Evolutionary conservation across 1,140 invertebrate genomes (phyloP).

Genomic region (Ceratoteleas bidentatus): DNA sequence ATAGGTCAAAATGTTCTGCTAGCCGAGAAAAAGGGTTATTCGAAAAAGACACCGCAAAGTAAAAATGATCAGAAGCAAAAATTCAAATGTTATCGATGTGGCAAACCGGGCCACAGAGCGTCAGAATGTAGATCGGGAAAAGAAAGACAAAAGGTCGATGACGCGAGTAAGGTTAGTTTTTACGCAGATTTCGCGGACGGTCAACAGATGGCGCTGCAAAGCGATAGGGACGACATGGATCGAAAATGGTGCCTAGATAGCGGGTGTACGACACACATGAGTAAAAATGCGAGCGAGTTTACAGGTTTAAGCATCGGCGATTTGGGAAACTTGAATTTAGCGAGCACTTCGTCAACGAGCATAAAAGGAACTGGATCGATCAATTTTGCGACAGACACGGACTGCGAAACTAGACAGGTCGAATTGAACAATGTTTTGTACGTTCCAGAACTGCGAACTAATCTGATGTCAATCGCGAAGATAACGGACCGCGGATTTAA

Average conservation of each 20-base stretch:
- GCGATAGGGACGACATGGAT: neutral
- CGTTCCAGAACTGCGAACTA: constrained; percentile 3
- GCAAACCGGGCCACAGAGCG: neutral
- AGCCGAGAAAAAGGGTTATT: constrained; percentile 1
- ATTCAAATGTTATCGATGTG: constrained; percentile 1
- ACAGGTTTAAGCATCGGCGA: neutral
- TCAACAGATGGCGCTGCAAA: neutral
- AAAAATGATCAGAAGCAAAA: neutral
- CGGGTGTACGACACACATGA: constrained; percentile 5
- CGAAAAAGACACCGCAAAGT: neutral
- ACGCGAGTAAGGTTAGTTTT: neutral
- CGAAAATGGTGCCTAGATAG: constrained; percentile 2
- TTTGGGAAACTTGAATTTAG: constrained; percentile 8
- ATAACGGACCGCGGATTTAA: constrained; percentile 1
- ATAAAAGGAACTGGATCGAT: constrained; percentile 10
- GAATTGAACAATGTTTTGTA: constrained; percentile 1
- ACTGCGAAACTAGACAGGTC: neutral
- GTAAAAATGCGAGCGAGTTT: neutral
- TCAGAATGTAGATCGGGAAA: constrained; percentile 3
- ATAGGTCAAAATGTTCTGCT: neutral
- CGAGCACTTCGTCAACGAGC: neutral
- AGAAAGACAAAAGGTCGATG: neutral
- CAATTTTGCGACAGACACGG: neutral
- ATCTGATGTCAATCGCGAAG: neutral
- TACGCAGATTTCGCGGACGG: neutral